Base-by-base conservation (phyloP, 2,888 invertebrate species). In the Papilio elwesi region DNA sequence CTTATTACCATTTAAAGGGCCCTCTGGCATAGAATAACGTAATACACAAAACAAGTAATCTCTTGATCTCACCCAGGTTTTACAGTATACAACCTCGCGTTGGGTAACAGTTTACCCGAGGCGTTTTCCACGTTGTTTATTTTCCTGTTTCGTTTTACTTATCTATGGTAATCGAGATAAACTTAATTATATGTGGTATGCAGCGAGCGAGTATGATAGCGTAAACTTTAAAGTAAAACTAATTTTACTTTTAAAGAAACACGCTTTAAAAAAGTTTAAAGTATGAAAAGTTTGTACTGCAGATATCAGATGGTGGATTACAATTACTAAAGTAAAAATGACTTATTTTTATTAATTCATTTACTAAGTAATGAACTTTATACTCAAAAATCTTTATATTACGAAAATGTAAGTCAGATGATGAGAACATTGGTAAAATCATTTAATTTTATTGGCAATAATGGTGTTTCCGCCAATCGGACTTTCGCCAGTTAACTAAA, bases 1-100 rank as follows among this genome's bases (percentile, higher is more conserved):
- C 64, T 70, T 65, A 65, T 65, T 57, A 38, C 55, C 65, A 65
- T 49, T 64, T 57, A 70, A 70, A 65, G 65, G 57, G 70, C 64
- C 55, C 10, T 55, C 9, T 48, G 13, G 16, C 36, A 26, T 70
- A 48, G 5, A 49, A 53, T 64, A 68, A 69, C 52, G 62, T 43
- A 69, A 63, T 52, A 52, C 38, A 43, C 52, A 43, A 48, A 48
- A 36, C 48, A 48, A 57, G 48, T 48, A 57, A 59, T 68, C 49
- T 68, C 16, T 49, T 13, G 55, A 57, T 48, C 68, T 68, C 13
- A 13, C 15, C 26, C 13, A 68, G 16, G 49, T 49, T 49, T n/a
- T 49, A 55, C 12, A 53, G 7, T 12, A 49, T 16, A n/a, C 6
- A 38, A 52, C 59, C 59, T 59, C 59, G 59, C 36, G 59, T 59